These are phyloP conservation scores for Drosophila stalkeri DNA, from an alignment of 2,888 invertebrate genomes.

Conservation along the genomic window DNA sequence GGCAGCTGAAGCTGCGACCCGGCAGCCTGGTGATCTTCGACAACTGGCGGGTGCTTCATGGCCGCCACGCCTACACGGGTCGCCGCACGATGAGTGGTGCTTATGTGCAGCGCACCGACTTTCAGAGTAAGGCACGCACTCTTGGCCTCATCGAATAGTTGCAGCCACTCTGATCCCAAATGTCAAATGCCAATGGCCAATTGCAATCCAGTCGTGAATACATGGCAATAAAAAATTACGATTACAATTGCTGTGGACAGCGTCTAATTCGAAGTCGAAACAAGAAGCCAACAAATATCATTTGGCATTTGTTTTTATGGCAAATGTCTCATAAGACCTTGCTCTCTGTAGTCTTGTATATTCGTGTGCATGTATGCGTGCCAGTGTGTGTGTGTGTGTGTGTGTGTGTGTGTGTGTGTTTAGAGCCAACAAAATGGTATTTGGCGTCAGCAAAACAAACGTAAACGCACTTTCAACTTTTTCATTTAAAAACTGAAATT, in stretches of 20 bases:
- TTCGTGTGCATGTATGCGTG: constrained; percentile 18
- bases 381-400: background rate
- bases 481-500: constrained; percentile 79
- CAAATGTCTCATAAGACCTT: constrained; percentile 49
- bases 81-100: constrained; percentile 89
- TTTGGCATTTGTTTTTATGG: constrained; percentile 76
- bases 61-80: constrained; percentile 89
- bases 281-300: constrained; percentile 62
- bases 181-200: constrained; percentile 24
- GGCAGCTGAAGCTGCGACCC: constrained; percentile 88
- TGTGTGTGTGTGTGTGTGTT: constrained; percentile 23
- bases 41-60: constrained; percentile 92
- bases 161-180: background rate
- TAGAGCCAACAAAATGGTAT: constrained; percentile 26
- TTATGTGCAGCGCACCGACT: constrained; percentile 90
- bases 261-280: constrained; percentile 55
- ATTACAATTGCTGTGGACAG: constrained; percentile 70
- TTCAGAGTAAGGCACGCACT: constrained; percentile 87
- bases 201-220: constrained; percentile 31
- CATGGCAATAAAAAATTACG: constrained; percentile 69
- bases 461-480: constrained; percentile 79
- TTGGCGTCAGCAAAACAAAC: constrained; percentile 55
- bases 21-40: constrained; percentile 91
- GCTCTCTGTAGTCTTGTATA: background rate
- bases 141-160: constrained; percentile 85